These are phyloP conservation scores for Malthinus flaveolus DNA, from an alignment of 2,888 invertebrate genomes.

Conservation along the genomic window DNA sequence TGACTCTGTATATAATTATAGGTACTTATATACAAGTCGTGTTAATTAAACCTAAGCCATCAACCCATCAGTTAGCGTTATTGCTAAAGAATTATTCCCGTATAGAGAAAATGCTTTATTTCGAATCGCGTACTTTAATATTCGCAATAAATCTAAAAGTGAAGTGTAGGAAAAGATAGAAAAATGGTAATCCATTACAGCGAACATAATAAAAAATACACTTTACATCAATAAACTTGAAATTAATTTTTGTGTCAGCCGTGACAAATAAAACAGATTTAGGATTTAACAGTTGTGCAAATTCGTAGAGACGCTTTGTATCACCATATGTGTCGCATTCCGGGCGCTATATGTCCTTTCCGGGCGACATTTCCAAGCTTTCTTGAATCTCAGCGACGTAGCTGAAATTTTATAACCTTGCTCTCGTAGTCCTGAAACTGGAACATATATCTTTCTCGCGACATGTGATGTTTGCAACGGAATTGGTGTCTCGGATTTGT, in stretches of 20 bases:
- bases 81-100: too few relatives aligned
- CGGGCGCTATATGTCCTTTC: conserved; percentile 32
- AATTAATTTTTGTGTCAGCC: conserved; percentile 25
- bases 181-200: too few relatives aligned
- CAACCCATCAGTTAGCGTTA: too few relatives aligned
- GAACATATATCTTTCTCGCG: conserved; percentile 36
- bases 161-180: too few relatives aligned
- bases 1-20: too few relatives aligned
- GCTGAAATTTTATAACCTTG: conserved; percentile 32
- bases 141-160: too few relatives aligned
- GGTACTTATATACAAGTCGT: too few relatives aligned
- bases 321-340: conserved; percentile 44
- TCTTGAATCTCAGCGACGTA: conserved; percentile 30
- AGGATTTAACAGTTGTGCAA: conserved; percentile 25
- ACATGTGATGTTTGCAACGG: conserved; percentile 35
- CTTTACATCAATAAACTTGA: conserved; percentile 8
- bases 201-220: not conserved
- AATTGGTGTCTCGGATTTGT: conserved; percentile 38
- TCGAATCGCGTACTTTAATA: too few relatives aligned
- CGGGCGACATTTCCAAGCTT: conserved; percentile 36
- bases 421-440: conserved; percentile 30
- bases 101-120: too few relatives aligned
- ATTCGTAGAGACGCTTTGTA: conserved; percentile 28
- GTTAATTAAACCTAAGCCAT: too few relatives aligned
- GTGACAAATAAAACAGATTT: conserved; percentile 31